Conservation (phyloP, 2,113 vertebrate genomes). For the Thermophis baileyi region DNA sequence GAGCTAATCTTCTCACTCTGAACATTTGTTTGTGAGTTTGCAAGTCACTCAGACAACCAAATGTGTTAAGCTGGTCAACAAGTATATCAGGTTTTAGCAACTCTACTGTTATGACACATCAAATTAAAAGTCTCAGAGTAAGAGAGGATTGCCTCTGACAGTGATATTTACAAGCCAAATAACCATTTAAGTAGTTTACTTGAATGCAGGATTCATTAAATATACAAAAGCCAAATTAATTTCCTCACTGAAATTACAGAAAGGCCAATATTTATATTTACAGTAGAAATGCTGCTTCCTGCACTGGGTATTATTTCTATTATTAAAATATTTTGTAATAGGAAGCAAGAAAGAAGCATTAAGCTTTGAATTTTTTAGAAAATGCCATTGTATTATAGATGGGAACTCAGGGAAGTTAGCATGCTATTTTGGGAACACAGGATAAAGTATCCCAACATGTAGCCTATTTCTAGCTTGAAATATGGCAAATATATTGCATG, state of each 20-base stretch:
- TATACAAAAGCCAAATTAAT: neutral
- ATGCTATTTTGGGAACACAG: neutral
- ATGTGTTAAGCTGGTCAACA: constrained; percentile 54
- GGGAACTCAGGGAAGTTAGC: neutral
- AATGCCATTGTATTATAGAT: neutral
- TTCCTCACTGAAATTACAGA: neutral
- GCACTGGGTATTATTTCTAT: neutral
- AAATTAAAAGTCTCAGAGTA: constrained; percentile 49
- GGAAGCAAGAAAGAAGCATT: neutral
- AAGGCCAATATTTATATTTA: neutral
- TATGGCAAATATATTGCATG: neutral
- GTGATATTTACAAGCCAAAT: constrained; percentile 13
- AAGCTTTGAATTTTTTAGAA: neutral
- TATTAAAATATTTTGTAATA: neutral
- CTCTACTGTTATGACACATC: constrained; percentile 57
- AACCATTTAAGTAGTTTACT: neutral
- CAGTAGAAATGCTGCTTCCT: neutral
- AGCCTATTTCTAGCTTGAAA: neutral
- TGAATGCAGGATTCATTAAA: neutral
- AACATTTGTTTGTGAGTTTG: constrained; percentile 35
- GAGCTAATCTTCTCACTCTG: neutral
- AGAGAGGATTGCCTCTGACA: constrained; percentile 39
- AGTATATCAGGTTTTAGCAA: constrained; percentile 63
- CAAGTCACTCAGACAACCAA: constrained; percentile 47
- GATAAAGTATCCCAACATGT: neutral